Evolutionary conservation across 2,888 invertebrate genomes (phyloP).

Genomic region (Idaea aversata): DNA sequence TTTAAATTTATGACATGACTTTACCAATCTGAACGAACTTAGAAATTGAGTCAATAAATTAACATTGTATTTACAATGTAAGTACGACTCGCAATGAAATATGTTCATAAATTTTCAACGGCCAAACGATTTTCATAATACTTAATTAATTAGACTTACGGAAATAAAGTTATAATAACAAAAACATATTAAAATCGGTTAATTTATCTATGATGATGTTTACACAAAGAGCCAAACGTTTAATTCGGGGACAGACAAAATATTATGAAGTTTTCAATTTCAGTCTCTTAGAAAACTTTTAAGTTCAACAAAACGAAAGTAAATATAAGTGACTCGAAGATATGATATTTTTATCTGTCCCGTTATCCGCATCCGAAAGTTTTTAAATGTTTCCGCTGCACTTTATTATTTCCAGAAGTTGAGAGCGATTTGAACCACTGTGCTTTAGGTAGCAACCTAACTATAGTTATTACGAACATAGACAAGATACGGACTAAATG

Average conservation of each 20-base stretch:
- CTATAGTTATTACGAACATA: background rate
- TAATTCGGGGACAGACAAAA: constrained; percentile 5
- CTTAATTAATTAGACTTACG: too few species aligned
- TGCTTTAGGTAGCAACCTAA: background rate
- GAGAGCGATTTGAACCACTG: constrained; percentile 12
- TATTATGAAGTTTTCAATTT: background rate
- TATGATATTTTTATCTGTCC: constrained; percentile 34
- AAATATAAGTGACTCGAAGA: background rate
- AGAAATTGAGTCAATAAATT: too few species aligned
- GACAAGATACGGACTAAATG: background rate
- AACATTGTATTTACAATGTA: too few species aligned
- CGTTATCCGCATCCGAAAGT: constrained; percentile 29
- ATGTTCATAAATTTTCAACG: too few species aligned
- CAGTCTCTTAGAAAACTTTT: constrained; percentile 7
- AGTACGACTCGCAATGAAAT: too few species aligned
- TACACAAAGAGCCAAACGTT: background rate
- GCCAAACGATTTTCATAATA: too few species aligned
- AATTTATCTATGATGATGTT: background rate
- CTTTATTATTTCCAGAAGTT: constrained; percentile 22
- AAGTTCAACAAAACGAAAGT: constrained; percentile 3
- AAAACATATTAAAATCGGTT: too few species aligned
- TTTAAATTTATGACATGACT: too few species aligned
- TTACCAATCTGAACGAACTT: too few species aligned
- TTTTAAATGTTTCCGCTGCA: constrained; percentile 26
- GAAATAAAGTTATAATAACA: too few species aligned